Base-by-base conservation (phyloP, 37 sponge, comb jelly and placozoan species). In the Hexactinellida sp. region DNA sequence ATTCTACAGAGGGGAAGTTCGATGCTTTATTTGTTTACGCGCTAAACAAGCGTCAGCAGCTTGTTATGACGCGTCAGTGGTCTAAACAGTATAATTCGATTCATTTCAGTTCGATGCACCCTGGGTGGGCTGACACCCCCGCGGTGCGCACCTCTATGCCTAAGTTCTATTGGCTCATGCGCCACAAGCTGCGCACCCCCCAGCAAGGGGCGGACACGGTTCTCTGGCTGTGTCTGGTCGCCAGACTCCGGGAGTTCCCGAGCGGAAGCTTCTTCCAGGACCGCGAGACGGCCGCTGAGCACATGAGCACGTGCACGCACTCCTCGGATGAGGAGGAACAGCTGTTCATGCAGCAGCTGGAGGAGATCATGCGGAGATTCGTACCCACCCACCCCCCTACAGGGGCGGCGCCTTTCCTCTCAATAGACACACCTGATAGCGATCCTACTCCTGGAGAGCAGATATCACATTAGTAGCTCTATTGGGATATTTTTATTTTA, bases 21-120 rank as follows among this genome's bases (percentile, higher is more conserved):
- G 91, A 92, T 35, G 94, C 94, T 21, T 89, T 89, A 25, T 88
- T 89, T 54, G 93, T 86, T 1, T 96, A 96, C 76, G 92, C 94
- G 41, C 94, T 93, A 83, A 93, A 93, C 84, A 96, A 96, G 90
- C 92, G 96, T 37, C 96, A 96, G 87, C 96, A 96, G 63, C 88
- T 96, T 41, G 90, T 96, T 25, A 93, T 96, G 92, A 86, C 85
- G 0, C 88, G 91, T 55, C 55, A 41, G 23, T 96, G 92, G 94
- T 87, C 94, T 0, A 41, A 86, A 47, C 37, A 55, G 38, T 87
- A 91, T 38, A 87, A 88, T 0, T 90, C 90, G 25, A 88, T 96
- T 41, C 89, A 89, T 82, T 96, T 96, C 86, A 88, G 89, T 7
- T 84, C 96, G n/a, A 96, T 96, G 96, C 96, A 96, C 38, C 96